A percentile compares a stretch with the other conserved stretches of the same genome.
Conservation (phyloP, 2,113 vertebrate species). For the Epinephelus fuscoguttatus region DNA sequence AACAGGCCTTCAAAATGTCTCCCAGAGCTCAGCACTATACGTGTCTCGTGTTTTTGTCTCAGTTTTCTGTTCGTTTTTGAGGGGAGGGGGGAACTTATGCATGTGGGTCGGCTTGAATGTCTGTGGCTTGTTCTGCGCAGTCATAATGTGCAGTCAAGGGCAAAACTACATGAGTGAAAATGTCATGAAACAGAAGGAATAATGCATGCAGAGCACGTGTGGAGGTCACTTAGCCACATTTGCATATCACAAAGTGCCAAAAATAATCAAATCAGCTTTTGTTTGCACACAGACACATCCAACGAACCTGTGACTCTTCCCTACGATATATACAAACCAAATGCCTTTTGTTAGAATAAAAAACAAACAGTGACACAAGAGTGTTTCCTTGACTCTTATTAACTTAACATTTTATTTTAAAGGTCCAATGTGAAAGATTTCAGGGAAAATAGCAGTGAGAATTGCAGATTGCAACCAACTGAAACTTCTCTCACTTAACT, state of each 20-base stretch:
- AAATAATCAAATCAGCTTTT: constrained; percentile 57
- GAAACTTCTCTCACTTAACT: too few species aligned
- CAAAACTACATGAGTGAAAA: constrained; percentile 73
- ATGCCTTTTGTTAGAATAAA: background rate
- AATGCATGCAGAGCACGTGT: constrained; percentile 53
- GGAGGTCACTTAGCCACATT: constrained; percentile 66
- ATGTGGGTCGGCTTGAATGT: constrained; percentile 50
- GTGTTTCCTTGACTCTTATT: background rate
- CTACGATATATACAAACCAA: background rate
- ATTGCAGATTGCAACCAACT: too few species aligned
- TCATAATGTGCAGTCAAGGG: constrained; percentile 72
- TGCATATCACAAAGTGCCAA: constrained; percentile 60
- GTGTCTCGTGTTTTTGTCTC: constrained; percentile 16
- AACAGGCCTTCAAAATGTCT: constrained; percentile 54
- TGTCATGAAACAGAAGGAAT: constrained; percentile 51
- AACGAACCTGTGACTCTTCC: background rate
- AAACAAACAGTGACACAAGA: background rate
- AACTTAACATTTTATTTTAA: too few species aligned
- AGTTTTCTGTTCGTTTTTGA: constrained; percentile 38
- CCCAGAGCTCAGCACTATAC: constrained; percentile 30
- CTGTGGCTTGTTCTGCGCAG: constrained; percentile 45
- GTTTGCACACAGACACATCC: constrained; percentile 25
- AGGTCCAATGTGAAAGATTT: too few species aligned
- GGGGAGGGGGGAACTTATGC: constrained; percentile 24
- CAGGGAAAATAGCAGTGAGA: too few species aligned